Evolutionary conservation across 2,797 vertebrate species (phyloP).

Genomic region (Acanthurus tractus): DNA sequence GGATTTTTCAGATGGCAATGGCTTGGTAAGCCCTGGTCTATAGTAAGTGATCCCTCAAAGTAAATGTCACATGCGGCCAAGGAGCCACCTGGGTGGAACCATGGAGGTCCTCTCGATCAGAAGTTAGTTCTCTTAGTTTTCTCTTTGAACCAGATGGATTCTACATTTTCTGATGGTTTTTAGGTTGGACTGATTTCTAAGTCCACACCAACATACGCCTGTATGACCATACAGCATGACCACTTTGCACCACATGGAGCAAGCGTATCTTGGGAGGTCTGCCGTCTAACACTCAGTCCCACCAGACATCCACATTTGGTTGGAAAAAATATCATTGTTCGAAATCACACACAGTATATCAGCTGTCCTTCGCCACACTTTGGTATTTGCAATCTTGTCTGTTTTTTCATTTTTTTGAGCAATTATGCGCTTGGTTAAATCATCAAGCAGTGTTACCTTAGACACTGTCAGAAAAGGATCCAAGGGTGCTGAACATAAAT

Average conservation of each 20-base stretch:
- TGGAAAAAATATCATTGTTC: conserved; percentile 62
- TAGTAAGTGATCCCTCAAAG: conserved; percentile 65
- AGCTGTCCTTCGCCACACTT: conserved; percentile 58
- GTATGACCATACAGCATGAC: conserved; percentile 27
- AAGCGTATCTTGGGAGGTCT: conserved; percentile 72
- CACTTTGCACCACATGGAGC: conserved; percentile 37
- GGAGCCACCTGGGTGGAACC: conserved; percentile 68
- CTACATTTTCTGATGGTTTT: conserved; percentile 41
- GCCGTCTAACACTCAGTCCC: conserved; percentile 38
- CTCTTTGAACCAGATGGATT: conserved; percentile 55
- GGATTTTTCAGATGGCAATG: conserved; percentile 70
- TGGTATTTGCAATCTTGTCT: conserved; percentile 50
- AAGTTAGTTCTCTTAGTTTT: conserved; percentile 54
- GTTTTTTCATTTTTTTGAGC: conserved; percentile 43
- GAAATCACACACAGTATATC: conserved; percentile 68
- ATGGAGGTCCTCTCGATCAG: conserved; percentile 49
- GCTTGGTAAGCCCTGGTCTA: conserved; percentile 65
- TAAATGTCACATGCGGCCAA: conserved; percentile 73
- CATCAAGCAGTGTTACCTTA: conserved; percentile 53
- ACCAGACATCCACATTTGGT: conserved; percentile 65
- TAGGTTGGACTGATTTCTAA: conserved; percentile 46
- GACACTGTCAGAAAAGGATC: conserved; percentile 42
- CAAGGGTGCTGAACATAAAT: conserved; percentile 35
- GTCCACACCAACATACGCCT: conserved; percentile 47
- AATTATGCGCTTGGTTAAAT: conserved; percentile 55